Evolutionary conservation across 2,113 vertebrate species (phyloP), one percentile per base, ranked within the genome.

Genomic region (Pyrgilauda ruficollis): DNA sequence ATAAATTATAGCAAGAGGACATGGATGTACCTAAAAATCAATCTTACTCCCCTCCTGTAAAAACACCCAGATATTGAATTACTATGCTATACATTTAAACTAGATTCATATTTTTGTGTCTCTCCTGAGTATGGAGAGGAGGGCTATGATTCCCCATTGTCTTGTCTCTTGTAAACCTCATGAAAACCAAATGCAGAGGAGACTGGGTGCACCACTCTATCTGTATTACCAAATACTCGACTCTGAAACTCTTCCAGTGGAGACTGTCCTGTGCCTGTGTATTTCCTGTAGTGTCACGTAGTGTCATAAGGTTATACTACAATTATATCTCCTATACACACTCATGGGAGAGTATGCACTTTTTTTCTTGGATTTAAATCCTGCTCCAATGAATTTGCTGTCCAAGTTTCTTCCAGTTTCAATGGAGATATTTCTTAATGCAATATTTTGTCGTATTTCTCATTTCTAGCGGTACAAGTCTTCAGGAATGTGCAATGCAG

Each of bases 181-280:
- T 8, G 39, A 58, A 88, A 86, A 66, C 9, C 7, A 63, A 87
- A 47, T 15, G n/a, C 47, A 64, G 30, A 82, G 28, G 22, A 78
- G 64, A 70, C 10, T 20, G 52, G 2, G 3, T 3, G 1, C 22
- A 33, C 41, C 0, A 0, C 24, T 85, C 5, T 5, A 1, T 35
- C 16, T 46, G 13, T 33, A 28, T 90, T 66, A 44, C 17, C 47
- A 70, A 69, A 63, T 27, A 50, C 5, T 41, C 1, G 2, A 37
- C 15, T 21, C 27, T 46, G 53, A 85, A 88, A 85, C 37, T 64
- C 13, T 68, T 75, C 20, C 30, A 70, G 0, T 33, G 33, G 44
- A 87, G 19, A 68, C 18, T 78, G 19, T 68, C 10, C 24, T 75
- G 44, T 82, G 24, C 21, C 72, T 63, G 52, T 35, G 7, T 46